Conservation (phyloP, 1,140 invertebrate genomes). For the Neodiprion pinetum region DNA sequence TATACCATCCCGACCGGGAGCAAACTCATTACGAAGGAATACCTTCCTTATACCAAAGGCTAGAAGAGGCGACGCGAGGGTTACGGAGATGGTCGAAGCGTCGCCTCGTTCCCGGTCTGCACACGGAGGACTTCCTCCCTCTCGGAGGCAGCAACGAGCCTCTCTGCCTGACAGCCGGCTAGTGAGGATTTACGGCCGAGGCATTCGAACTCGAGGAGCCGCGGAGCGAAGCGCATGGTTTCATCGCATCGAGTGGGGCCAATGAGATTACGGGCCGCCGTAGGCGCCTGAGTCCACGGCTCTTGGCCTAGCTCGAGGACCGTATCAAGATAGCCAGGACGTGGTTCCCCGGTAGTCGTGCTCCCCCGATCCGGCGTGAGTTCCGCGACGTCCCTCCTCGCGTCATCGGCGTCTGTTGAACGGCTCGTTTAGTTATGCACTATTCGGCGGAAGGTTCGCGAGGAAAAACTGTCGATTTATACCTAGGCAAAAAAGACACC, state of each 20-base stretch:
- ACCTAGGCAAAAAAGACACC: no score
- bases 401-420: no score
- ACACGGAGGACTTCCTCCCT: no score
- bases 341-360: slow-evolving; percentile 45
- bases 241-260: slow-evolving; percentile 52
- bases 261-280: slow-evolving; percentile 48
- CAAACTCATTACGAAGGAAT: no score
- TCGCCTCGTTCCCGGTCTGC: not conserved
- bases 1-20: no score
- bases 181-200: slow-evolving; percentile 57
- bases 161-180: slow-evolving; percentile 47
- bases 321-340: slow-evolving; percentile 42
- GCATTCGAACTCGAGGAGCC: slow-evolving; percentile 38
- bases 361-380: slow-evolving; percentile 48
- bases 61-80: not conserved
- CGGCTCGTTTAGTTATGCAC: no score
- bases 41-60: no score
- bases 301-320: not conserved
- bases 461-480: no score
- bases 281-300: not conserved
- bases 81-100: slow-evolving; percentile 8
- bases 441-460: no score
- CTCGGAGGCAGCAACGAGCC: slow-evolving; percentile 34
- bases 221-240: slow-evolving; percentile 12
- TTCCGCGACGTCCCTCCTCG: slow-evolving; percentile 53